Evolutionary conservation across 2,797 vertebrate genomes (phyloP).

Genomic region (Prunella strophiata): DNA sequence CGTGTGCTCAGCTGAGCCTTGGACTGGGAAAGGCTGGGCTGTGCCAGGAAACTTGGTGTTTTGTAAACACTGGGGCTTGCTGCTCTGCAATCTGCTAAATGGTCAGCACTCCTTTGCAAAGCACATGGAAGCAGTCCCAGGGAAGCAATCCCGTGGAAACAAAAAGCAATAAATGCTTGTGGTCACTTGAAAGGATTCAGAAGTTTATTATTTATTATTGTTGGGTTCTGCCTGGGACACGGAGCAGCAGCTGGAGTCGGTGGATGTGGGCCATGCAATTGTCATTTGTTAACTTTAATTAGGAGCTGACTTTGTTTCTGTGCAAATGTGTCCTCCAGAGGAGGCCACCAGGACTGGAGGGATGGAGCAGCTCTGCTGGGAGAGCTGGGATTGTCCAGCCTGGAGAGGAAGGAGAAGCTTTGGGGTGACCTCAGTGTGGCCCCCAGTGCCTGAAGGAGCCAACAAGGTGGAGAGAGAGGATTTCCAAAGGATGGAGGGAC

Average conservation of each 20-base stretch:
- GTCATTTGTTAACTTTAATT: background rate
- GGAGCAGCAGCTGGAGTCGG: background rate
- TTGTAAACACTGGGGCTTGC: slow-evolving; percentile 39
- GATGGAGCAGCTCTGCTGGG: background rate
- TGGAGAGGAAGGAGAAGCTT: background rate
- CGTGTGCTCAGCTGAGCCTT: background rate
- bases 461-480: background rate
- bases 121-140: slow-evolving; percentile 2
- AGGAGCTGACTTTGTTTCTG: background rate
- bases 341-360: background rate
- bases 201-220: background rate
- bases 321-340: background rate
- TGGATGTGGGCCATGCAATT: background rate
- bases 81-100: background rate
- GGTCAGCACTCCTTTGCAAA: slow-evolving; percentile 36
- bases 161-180: slow-evolving; percentile 15
- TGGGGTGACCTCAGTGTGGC: fast-evolving
- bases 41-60: slow-evolving; percentile 40
- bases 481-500: background rate
- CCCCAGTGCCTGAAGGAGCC: background rate
- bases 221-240: background rate
- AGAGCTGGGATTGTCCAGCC: background rate
- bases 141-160: slow-evolving; percentile 9
- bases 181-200: slow-evolving; percentile 24
- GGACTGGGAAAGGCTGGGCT: background rate